Evolutionary conservation across 2,888 invertebrate species (phyloP).

Genomic region (Meiosimyza decipiens): DNA sequence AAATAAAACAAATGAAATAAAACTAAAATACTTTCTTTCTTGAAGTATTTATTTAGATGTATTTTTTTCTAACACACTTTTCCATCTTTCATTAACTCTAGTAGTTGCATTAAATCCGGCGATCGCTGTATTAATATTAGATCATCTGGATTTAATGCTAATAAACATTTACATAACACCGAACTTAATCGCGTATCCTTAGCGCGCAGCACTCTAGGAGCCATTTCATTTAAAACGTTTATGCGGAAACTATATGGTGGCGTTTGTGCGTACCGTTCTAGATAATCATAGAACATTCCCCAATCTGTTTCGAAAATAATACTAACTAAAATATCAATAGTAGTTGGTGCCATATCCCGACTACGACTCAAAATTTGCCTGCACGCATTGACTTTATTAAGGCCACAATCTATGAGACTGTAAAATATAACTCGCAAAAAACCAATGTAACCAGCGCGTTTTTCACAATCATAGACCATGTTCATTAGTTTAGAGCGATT

Average conservation of each 20-base stretch:
- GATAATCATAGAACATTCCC: conserved; percentile 46
- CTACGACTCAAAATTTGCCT: conserved; percentile 43
- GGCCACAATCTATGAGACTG: conserved; percentile 42
- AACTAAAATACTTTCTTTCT: conserved; percentile 16
- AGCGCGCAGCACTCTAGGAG: conserved; percentile 38
- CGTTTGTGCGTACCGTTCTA: conserved; percentile 45
- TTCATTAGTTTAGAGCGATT: conserved; percentile 46
- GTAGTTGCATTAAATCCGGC: conserved; percentile 41
- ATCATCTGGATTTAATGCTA: conserved; percentile 42
- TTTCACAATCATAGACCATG: conserved; percentile 49
- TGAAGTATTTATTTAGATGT: conserved; percentile 19
- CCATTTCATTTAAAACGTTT: conserved; percentile 45
- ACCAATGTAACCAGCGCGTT: conserved; percentile 44
- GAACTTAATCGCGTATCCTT: conserved; percentile 40
- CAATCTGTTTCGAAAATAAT: conserved; percentile 51
- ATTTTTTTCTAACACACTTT: conserved; percentile 16
- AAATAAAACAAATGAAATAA: conserved; percentile 12
- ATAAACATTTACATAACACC: conserved; percentile 45
- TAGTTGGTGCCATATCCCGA: conserved; percentile 35
- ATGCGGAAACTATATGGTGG: conserved; percentile 46
- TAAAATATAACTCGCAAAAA: conserved; percentile 43
- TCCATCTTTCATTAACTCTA: conserved; percentile 41
- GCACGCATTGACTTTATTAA: conserved; percentile 46
- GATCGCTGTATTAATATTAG: conserved; percentile 27
- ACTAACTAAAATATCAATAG: conserved; percentile 46